A percentile compares a stretch with the other conserved stretches of the same genome.
Conservation (phyloP, 2,888 invertebrate genomes). For the Drosophila antonietae region DNA sequence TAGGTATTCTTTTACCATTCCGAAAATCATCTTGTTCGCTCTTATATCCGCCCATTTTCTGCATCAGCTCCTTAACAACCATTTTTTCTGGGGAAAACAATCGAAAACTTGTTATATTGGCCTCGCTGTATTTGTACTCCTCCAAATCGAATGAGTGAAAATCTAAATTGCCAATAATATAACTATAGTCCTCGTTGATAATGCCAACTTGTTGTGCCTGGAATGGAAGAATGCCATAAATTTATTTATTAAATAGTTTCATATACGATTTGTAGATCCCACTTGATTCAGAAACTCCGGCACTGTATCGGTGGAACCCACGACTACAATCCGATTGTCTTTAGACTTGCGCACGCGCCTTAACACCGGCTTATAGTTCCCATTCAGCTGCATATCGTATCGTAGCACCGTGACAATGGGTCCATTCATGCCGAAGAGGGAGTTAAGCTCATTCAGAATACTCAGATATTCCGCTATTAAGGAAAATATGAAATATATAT, state of each 20-base stretch:
- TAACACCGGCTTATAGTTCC: constrained; percentile 88
- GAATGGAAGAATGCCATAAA: not conserved
- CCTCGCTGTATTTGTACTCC: constrained; percentile 91
- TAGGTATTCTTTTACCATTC: constrained; percentile 60
- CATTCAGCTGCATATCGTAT: constrained; percentile 88
- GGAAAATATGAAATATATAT: not conserved
- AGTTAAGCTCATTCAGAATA: constrained; percentile 90
- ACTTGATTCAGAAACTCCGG: constrained; percentile 86
- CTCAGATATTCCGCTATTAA: constrained; percentile 86
- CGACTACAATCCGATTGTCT: constrained; percentile 89
- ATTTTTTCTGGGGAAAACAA: constrained; percentile 87
- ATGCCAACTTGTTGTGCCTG: constrained; percentile 97
- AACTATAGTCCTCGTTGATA: constrained; percentile 96
- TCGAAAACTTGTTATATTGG: constrained; percentile 91
- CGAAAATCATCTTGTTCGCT: constrained; percentile 70
- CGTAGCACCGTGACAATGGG: constrained; percentile 87
- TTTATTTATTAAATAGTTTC: not conserved
- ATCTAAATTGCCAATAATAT: constrained; percentile 92
- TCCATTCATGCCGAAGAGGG: constrained; percentile 87
- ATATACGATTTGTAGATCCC: not conserved
- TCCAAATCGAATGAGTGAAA: constrained; percentile 88
- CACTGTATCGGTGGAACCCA: constrained; percentile 88
- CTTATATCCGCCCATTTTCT: constrained; percentile 67
- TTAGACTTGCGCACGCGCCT: constrained; percentile 89
- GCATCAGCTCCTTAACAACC: constrained; percentile 84